Evolutionary conservation across 1,140 invertebrate genomes (phyloP).

Genomic region (Diabrotica undecimpunctata): DNA sequence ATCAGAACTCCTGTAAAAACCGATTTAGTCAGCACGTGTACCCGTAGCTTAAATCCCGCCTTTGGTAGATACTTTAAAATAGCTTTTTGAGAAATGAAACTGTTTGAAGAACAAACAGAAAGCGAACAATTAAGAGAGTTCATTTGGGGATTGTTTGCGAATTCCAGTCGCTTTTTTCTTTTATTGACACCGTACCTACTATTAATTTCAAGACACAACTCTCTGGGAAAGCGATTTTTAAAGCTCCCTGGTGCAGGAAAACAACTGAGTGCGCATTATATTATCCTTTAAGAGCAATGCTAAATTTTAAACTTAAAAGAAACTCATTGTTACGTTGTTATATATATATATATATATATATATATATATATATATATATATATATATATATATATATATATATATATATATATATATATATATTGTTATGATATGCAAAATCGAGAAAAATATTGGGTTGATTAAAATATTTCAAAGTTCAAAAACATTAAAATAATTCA

Average conservation of each 20-base stretch:
- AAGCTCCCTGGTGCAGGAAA: not conserved
- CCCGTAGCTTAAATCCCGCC: not conserved
- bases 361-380: too few relatives aligned
- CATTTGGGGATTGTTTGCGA: not conserved
- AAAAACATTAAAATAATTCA: too few relatives aligned
- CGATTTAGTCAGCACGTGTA: not conserved
- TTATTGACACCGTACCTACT: not conserved
- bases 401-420: too few relatives aligned
- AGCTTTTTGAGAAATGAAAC: slow-evolving; percentile 5
- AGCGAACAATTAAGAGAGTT: slow-evolving; percentile 2
- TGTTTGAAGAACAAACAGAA: slow-evolving; percentile 10
- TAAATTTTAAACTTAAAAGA: too few relatives aligned
- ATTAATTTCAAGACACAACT: not conserved
- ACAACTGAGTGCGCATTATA: not conserved
- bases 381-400: too few relatives aligned
- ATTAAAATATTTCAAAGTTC: too few relatives aligned
- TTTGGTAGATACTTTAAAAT: slow-evolving; percentile 1
- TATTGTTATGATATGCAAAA: too few relatives aligned
- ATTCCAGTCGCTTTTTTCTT: slow-evolving; percentile 2
- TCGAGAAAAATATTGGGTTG: too few relatives aligned
- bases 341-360: too few relatives aligned
- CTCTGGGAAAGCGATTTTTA: not conserved
- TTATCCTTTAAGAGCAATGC: too few relatives aligned
- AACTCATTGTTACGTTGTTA: too few relatives aligned
- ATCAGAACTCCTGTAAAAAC: not conserved